Conservation (phyloP, 2,113 vertebrate species). For the Ictalurus furcatus region DNA sequence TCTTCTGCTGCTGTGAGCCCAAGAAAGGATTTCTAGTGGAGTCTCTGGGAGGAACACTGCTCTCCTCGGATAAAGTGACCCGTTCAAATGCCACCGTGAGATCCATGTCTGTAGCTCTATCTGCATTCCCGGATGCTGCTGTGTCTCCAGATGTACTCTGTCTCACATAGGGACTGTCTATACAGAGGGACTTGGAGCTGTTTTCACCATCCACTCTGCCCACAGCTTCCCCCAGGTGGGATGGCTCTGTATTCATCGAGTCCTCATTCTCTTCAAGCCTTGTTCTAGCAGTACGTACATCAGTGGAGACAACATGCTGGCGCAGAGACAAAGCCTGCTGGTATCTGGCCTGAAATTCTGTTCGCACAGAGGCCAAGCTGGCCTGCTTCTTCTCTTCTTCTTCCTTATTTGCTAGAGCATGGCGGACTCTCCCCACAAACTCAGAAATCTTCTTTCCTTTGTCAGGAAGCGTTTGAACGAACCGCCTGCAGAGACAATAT, state of each 20-base stretch:
- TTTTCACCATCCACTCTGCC: neutral
- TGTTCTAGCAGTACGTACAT: neutral
- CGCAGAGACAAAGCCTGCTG: constrained; percentile 63
- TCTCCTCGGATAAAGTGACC: constrained; percentile 69
- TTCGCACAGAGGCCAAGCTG: constrained; percentile 70
- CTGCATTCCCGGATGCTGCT: constrained; percentile 48
- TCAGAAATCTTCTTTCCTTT: constrained; percentile 86
- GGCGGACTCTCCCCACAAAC: constrained; percentile 76
- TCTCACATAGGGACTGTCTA: constrained; percentile 48
- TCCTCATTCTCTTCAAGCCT: neutral
- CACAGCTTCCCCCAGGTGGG: neutral
- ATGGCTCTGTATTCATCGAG: neutral
- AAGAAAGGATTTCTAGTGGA: constrained; percentile 57
- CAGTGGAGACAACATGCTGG: constrained; percentile 23
- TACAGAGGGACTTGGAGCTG: neutral
- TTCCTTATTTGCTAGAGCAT: constrained; percentile 73
- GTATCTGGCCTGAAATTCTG: constrained; percentile 77
- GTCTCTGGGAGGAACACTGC: constrained; percentile 42
- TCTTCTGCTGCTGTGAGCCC: constrained; percentile 62
- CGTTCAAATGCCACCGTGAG: constrained; percentile 76
- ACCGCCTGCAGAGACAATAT: constrained; percentile 74
- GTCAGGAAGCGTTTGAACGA: constrained; percentile 86
- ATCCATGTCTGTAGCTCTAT: constrained; percentile 56
- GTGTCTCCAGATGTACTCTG: constrained; percentile 41
- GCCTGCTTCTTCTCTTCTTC: constrained; percentile 69